phyloP scores from a whole-genome alignment of 2,797 vertebrate species.

The Chaetophractus vellerosus region DNA sequence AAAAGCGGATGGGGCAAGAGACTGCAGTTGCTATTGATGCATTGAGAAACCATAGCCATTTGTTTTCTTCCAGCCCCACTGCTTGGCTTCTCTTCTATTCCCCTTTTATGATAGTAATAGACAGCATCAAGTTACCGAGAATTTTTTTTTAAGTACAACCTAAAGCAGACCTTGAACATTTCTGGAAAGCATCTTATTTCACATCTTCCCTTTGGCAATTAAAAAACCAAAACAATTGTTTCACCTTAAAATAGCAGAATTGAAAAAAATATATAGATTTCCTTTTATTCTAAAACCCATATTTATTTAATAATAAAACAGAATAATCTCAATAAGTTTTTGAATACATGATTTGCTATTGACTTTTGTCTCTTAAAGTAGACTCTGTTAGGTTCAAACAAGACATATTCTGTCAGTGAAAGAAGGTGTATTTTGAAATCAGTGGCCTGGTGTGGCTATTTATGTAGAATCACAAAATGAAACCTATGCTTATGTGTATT shows the following conservation, averaged over 20 bases:
- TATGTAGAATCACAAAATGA: too few relatives aligned
- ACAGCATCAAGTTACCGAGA: rapidly evolving
- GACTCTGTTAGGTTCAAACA: background rate
- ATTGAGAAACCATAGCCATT: background rate
- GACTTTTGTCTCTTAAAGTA: too few relatives aligned
- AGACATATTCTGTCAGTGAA: rapidly evolving
- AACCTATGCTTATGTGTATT: background rate
- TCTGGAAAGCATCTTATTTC: background rate
- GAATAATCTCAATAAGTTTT: rapidly evolving
- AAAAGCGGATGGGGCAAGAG: rapidly evolving
- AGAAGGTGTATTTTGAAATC: background rate
- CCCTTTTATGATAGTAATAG: background rate
- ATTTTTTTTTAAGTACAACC: background rate
- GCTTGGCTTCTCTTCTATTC: rapidly evolving
- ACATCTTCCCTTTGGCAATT: background rate
- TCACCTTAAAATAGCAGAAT: background rate
- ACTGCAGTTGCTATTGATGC: rapidly evolving
- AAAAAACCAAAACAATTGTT: background rate
- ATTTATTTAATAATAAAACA: background rate
- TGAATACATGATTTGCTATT: rapidly evolving
- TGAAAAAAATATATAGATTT: background rate
- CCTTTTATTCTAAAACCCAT: background rate
- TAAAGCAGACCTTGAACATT: background rate
- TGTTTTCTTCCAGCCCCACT: rapidly evolving
- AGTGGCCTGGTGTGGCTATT: background rate